These are phyloP conservation scores for Ptiloglossa arizonensis DNA, from an alignment of 1,140 invertebrate genomes.

Conservation along the genomic window DNA sequence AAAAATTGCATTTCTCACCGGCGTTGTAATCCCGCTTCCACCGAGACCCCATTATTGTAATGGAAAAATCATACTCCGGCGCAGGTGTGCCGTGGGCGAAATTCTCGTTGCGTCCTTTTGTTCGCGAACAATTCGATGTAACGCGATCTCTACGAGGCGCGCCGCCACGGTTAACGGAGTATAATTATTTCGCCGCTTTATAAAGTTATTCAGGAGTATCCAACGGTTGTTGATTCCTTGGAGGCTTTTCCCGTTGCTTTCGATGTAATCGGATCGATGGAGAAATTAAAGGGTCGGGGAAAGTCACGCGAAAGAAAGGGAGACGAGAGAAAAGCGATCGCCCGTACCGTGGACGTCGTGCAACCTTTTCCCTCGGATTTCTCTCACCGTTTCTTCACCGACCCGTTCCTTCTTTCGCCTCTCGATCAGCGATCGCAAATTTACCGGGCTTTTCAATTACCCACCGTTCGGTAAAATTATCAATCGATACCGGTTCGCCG, in stretches of 20 bases:
- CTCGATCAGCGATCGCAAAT: too few relatives aligned
- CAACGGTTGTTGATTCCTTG: not conserved
- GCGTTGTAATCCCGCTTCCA: constrained; percentile 46
- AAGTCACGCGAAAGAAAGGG: not conserved
- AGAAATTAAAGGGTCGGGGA: not conserved
- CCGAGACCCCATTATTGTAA: constrained; percentile 56
- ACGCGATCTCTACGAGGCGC: constrained; percentile 21
- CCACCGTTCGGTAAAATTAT: too few relatives aligned
- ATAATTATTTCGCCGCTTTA: constrained; percentile 41
- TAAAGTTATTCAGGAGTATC: not conserved
- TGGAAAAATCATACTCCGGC: constrained; percentile 60
- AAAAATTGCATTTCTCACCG: constrained; percentile 58
- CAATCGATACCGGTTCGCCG: too few relatives aligned
- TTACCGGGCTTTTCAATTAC: too few relatives aligned
- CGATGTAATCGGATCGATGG: not conserved
- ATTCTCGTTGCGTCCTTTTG: constrained; percentile 58
- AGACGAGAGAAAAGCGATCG: not conserved
- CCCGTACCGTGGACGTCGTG: not conserved
- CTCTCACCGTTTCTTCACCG: not conserved
- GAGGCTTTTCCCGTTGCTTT: not conserved
- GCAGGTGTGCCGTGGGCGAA: constrained; percentile 41
- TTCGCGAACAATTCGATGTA: constrained; percentile 51
- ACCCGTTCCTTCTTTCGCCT: constrained; percentile 32
- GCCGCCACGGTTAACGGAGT: constrained; percentile 21
- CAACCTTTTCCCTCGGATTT: not conserved